Base-by-base conservation (phyloP, 2,888 invertebrate species). In the Patella ulyssiponensis region DNA sequence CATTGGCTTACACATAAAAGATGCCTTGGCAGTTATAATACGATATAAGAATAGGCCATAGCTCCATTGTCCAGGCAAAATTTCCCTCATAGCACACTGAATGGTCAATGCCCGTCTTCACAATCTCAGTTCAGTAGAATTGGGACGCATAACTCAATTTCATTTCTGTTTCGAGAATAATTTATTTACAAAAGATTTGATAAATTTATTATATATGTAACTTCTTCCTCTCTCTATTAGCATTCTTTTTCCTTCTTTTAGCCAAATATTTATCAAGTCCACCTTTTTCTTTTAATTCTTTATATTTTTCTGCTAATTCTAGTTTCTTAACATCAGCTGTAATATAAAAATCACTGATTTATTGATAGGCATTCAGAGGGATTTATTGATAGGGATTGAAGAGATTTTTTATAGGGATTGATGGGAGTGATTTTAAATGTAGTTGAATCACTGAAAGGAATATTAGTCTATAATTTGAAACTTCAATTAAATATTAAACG, bases 231-330 rank as follows among this genome's bases (percentile, higher is more conserved):
- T 91, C 92, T 83, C 91, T 91, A 71, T 85, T 81, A 80, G 94
- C 93, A 79, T 95, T 93, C 91, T 96, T 96, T 90, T 96, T 96
- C 27, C 95, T 94, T 77, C 96, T 93, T 82, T 96, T 95, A 86
- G 95, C 95, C 83, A 97, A 94, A 88, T 97, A 96, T 83, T 96
- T 95, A 83, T 95, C 94, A 2, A 97, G 91, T 86, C 95, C 95
- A 14, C 96, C 96, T 0, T 94, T 93, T 74, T 94, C 94, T 91
- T 97, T 96, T 72, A 97, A 90, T 73, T 95, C 94, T 82, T 96
- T 95, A 88, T 95, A 97, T 89, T 96, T 95, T 56, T 94, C 94
- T 1, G 97, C 95, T 71, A 97, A 92, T 53, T 95, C 94, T 81
- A 95, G 93, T 2, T 96, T 94, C 78, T 95, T 94, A 86, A 94